These are phyloP conservation scores for Dendrolimus houi DNA, from an alignment of 2,888 invertebrate genomes.

Conservation along the genomic window DNA sequence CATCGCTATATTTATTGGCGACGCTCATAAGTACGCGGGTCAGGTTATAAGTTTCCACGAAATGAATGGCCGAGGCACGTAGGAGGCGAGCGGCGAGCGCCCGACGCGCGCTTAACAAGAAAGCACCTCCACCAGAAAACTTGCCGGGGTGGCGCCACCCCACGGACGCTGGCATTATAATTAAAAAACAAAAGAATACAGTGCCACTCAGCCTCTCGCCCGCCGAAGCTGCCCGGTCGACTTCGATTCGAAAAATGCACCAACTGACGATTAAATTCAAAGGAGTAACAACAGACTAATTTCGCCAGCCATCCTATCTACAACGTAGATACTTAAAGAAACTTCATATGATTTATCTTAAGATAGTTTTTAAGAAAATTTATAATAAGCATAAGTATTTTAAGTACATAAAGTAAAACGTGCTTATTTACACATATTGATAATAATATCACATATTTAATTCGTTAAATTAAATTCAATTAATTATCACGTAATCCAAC, in stretches of 20 bases:
- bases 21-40: slow-evolving; percentile 76
- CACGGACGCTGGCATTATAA: slow-evolving; percentile 63
- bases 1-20: slow-evolving; percentile 76
- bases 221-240: slow-evolving; percentile 46
- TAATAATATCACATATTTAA: too few relatives aligned
- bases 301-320: not conserved
- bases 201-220: slow-evolving; percentile 67
- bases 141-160: slow-evolving; percentile 52
- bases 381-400: too few relatives aligned
- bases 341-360: not conserved
- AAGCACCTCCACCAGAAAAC: slow-evolving; percentile 66
- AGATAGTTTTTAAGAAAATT: too few relatives aligned
- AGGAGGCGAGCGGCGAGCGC: slow-evolving; percentile 66
- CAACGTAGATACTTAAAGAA: not conserved
- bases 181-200: slow-evolving; percentile 77
- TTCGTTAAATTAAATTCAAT: too few relatives aligned
- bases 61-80: slow-evolving; percentile 74
- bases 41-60: slow-evolving; percentile 75
- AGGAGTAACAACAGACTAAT: slow-evolving; percentile 22
- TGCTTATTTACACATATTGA: too few relatives aligned
- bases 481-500: too few relatives aligned
- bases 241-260: slow-evolving; percentile 66
- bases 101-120: slow-evolving; percentile 63
- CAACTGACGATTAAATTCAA: slow-evolving; percentile 46
- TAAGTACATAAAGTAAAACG: too few relatives aligned